Evolutionary conservation across 1,140 invertebrate species (phyloP), one percentile per base, ranked within the genome.

Genomic region (Sitophilus oryzae): DNA sequence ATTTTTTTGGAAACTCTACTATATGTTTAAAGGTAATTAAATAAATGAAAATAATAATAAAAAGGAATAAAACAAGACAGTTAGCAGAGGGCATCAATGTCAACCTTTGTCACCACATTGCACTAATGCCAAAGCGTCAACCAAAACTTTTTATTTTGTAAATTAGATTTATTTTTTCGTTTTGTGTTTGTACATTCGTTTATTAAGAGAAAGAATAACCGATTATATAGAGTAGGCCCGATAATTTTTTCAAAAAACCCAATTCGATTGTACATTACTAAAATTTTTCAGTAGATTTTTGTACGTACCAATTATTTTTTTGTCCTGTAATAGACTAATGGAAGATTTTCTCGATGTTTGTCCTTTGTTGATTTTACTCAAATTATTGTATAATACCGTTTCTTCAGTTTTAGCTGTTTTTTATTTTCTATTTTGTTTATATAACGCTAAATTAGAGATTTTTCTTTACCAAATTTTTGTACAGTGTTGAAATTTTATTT

Each of bases 91-190:
- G 35, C 37, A 38, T 50, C 47, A 23, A 16, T 20, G 37, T 40
- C 47, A 40, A 41, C 20, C 40, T 50, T 50, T 50, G 47, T 50
- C 47, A 50, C 47, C 37, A 30, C 40, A 21, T 38, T 50, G 47
- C 47, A 50, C 47, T 18, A 50, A 36, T 48, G 18, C 45, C 45
- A 37, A 48, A 36, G 45, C 45, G 25, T 15, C 25, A 48, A 22
- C 45, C 25, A 48, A 34, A 25, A 23, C 10, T 36, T 18, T 50
- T 50, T 50, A 50, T 40, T 30, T 50, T 50, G 35, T 48, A 36
- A 36, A 48, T 15, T 48, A 37, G 30, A 36, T 36, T 35, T 48
- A 21, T 48, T 48, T 48, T 37, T 19, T 18, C 34, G 43, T 50
- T 50, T 50, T 35, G 23, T 40, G 35, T 50, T 25, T 50, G 36